Evolutionary conservation across 2,113 vertebrate species (phyloP).

Genomic region (Physeter macrocephalus): DNA sequence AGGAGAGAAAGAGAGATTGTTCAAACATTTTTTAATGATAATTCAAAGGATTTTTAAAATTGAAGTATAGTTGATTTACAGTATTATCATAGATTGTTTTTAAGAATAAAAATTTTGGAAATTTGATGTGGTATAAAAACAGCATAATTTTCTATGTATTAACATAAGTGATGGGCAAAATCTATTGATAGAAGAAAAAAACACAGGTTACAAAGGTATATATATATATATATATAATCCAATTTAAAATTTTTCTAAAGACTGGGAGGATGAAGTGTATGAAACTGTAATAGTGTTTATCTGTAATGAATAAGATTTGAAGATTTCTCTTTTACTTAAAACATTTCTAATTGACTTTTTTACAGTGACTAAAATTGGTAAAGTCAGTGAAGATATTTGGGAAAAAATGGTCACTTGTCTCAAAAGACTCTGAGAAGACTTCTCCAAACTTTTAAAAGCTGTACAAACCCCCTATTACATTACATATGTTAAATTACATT

Average conservation of each 20-base stretch:
- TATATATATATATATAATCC: neutral
- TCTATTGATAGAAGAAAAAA: neutral
- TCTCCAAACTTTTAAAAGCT: neutral
- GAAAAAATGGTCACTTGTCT: neutral
- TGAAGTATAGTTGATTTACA: neutral
- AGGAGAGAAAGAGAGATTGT: neutral
- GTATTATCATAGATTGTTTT: neutral
- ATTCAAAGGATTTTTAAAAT: neutral
- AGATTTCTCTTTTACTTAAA: neutral
- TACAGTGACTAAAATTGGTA: neutral
- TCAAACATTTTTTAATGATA: neutral
- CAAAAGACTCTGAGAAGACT: neutral
- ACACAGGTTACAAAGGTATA: neutral
- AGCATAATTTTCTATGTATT: neutral
- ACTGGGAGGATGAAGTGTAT: neutral
- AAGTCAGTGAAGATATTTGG: neutral
- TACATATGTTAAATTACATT: neutral
- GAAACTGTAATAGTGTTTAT: neutral
- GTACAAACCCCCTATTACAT: neutral
- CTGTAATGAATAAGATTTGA: neutral
- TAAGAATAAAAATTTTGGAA: neutral
- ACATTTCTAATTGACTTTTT: neutral
- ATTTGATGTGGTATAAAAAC: neutral
- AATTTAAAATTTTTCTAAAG: neutral
- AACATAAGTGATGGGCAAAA: neutral